Conservation (phyloP, 2,888 invertebrate genomes). For the Xylocampa areola region DNA sequence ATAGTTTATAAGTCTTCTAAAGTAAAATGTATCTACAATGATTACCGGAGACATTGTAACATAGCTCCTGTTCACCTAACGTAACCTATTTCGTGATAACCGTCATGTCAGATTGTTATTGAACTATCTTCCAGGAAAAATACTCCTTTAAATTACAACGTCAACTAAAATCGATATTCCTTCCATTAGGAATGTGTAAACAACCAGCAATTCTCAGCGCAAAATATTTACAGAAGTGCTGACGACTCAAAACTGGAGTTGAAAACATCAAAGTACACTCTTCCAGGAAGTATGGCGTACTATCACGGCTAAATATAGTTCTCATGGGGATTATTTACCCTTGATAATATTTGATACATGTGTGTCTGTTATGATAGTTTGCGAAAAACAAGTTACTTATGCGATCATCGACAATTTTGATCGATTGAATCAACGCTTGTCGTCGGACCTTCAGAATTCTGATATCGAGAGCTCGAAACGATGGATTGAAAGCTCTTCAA, state of each 20-base stretch:
- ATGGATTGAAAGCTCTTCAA: conserved; percentile 21
- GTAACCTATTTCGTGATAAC: not conserved
- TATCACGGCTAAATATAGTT: conserved; percentile 50
- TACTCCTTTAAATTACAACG: not conserved
- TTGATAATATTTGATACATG: conserved; percentile 6
- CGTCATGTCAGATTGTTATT: not conserved
- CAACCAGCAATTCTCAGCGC: conserved; percentile 28
- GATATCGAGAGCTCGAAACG: conserved; percentile 26
- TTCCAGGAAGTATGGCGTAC: conserved; percentile 60
- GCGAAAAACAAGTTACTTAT: conserved; percentile 32
- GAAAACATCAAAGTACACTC: conserved; percentile 59
- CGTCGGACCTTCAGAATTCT: conserved; percentile 41
- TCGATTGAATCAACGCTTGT: conserved; percentile 32
- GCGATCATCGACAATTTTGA: conserved; percentile 48
- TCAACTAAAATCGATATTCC: conserved; percentile 31
- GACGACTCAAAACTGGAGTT: conserved; percentile 49
- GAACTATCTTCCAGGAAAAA: conserved; percentile 27
- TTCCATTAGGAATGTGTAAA: conserved; percentile 43
- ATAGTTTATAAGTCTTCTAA: too few relatives aligned
- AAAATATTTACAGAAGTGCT: conserved; percentile 56
- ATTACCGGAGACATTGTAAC: too few relatives aligned
- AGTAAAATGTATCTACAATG: too few relatives aligned
- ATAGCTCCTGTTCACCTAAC: too few relatives aligned
- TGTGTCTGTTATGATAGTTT: conserved; percentile 26
- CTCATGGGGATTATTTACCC: conserved; percentile 27